These are phyloP conservation scores for Leptinotarsa texana DNA, from an alignment of 1,140 invertebrate species.

Conservation along the genomic window DNA sequence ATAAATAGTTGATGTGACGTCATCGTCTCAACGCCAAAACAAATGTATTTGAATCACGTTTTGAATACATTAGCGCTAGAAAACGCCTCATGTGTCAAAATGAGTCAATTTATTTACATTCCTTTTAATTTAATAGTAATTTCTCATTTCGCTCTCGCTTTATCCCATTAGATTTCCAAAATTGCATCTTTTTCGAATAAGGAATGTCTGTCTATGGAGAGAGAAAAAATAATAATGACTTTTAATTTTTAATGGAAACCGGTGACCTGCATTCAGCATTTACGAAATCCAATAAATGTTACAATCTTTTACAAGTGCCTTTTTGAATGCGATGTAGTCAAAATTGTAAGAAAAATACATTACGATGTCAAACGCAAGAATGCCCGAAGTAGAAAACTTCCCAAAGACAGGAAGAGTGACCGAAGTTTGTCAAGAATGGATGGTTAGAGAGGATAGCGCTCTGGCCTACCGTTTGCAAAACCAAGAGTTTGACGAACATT, in stretches of 20 bases:
- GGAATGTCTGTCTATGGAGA: background rate
- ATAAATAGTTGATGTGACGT: too few relatives aligned
- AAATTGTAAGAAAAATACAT: background rate
- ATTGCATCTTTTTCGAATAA: background rate
- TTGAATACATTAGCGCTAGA: too few relatives aligned
- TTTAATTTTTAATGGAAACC: slow-evolving; percentile 1
- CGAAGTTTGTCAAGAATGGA: slow-evolving; percentile 79
- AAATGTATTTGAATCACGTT: too few relatives aligned
- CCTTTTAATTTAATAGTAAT: too few relatives aligned
- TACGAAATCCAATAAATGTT: too few relatives aligned
- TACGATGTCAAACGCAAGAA: slow-evolving; percentile 43
- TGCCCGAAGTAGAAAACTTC: slow-evolving; percentile 38
- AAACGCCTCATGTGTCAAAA: too few relatives aligned
- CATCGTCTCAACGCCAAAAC: too few relatives aligned
- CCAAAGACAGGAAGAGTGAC: slow-evolving; percentile 50
- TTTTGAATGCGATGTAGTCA: background rate
- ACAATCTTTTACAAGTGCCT: background rate
- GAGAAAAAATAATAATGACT: background rate
- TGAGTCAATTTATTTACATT: too few relatives aligned
- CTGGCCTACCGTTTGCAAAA: slow-evolving; percentile 87
- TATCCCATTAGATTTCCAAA: too few relatives aligned
- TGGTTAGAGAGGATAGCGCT: slow-evolving; percentile 89
- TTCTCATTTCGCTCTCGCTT: too few relatives aligned
- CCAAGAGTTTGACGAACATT: slow-evolving; percentile 86
- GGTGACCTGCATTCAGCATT: background rate